These are phyloP conservation scores for Lepidostoma basale DNA, from an alignment of 1,140 invertebrate genomes.

Conservation along the genomic window DNA sequence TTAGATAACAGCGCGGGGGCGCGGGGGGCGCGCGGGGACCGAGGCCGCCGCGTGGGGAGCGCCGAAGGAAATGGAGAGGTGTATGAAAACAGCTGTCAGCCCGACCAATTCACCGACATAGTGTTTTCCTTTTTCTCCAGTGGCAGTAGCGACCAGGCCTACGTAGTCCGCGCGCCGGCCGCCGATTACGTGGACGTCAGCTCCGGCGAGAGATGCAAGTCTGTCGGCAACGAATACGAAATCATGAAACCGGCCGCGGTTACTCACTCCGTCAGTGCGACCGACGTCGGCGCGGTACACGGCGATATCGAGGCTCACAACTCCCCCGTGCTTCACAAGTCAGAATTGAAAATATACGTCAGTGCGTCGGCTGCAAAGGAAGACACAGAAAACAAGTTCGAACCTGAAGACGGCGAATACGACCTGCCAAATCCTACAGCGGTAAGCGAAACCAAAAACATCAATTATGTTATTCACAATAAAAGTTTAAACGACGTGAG, in stretches of 20 bases:
- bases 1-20: not conserved
- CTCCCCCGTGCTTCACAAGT: slow-evolving; percentile 32
- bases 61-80: not conserved
- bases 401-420: slow-evolving; percentile 6
- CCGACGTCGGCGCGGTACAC: not conserved
- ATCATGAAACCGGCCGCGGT: slow-evolving; percentile 29
- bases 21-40: not conserved
- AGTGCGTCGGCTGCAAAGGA: slow-evolving; percentile 38
- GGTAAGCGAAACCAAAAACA: not conserved
- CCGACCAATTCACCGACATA: slow-evolving; percentile 42
- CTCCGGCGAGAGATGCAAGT: slow-evolving; percentile 7
- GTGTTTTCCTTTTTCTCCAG: slow-evolving; percentile 45
- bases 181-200: not conserved
- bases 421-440: slow-evolving; percentile 22
- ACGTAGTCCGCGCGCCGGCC: slow-evolving; percentile 30
- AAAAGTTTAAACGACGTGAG: slow-evolving; percentile 39
- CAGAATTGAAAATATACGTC: slow-evolving; percentile 39
- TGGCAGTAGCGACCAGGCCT: slow-evolving; percentile 35
- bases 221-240: slow-evolving; percentile 40
- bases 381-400: not conserved
- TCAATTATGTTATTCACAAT: slow-evolving; percentile 22
- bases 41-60: not conserved
- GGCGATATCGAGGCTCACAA: not conserved
- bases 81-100: slow-evolving; percentile 13
- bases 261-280: slow-evolving; percentile 2